These are phyloP conservation scores for Xanthostigma xanthostigma DNA, from an alignment of 2,888 invertebrate genomes.

Conservation along the genomic window DNA sequence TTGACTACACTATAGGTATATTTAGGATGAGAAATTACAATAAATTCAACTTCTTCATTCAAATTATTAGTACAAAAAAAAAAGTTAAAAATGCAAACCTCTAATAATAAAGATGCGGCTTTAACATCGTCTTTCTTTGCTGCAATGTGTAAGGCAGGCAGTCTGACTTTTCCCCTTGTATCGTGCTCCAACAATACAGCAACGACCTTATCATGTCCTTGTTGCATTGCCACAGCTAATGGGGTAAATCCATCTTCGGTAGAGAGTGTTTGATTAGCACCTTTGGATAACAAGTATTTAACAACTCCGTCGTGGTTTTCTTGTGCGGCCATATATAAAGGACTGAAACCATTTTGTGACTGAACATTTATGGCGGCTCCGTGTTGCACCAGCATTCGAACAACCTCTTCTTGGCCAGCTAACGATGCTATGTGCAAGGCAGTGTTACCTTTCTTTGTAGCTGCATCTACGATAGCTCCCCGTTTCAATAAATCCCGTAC, in stretches of 20 bases:
- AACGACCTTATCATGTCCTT: conserved; percentile 93
- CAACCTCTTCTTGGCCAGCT: conserved; percentile 91
- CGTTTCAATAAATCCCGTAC: conserved; percentile 81
- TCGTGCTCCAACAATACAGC: conserved; percentile 92
- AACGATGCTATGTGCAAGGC: conserved; percentile 95
- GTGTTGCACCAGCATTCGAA: conserved; percentile 75
- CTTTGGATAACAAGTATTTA: conserved; percentile 75
- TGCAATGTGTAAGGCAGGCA: conserved; percentile 95
- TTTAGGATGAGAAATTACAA: no score
- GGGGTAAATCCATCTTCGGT: conserved; percentile 99
- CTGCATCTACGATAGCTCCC: conserved; percentile 85
- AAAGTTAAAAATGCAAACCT: conserved; percentile 32
- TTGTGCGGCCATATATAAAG: conserved; percentile 97
- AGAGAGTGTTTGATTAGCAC: conserved; percentile 90
- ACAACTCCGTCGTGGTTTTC: conserved; percentile 93
- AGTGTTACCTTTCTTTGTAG: conserved; percentile 94
- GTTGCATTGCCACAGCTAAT: conserved; percentile 97
- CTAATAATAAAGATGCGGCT: conserved; percentile 80
- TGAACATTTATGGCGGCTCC: conserved; percentile 94
- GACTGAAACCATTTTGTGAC: conserved; percentile 93
- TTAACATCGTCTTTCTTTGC: conserved; percentile 98
- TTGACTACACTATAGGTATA: no score
- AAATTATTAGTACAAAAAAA: no score
- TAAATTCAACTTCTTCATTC: no score
- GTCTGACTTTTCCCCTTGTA: conserved; percentile 84